Conservation (phyloP, 2,888 invertebrate genomes). For the Aleiodes testaceus region DNA sequence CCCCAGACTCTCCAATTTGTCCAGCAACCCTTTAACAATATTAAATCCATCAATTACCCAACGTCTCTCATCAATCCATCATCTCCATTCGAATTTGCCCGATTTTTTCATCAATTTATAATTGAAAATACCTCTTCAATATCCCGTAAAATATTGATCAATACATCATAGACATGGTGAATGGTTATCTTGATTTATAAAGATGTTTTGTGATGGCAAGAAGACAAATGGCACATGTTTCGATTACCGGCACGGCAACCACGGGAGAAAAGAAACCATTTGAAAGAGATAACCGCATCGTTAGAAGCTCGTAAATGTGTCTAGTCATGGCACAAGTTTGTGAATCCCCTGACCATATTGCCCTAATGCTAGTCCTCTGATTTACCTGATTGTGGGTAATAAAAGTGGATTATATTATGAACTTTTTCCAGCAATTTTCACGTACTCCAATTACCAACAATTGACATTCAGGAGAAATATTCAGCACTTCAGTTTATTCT, state of each 20-base stretch:
- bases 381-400: constrained; percentile 9
- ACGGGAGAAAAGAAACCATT: constrained; percentile 22
- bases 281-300: constrained; percentile 49
- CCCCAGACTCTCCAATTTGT: constrained; percentile 21
- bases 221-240: constrained; percentile 12
- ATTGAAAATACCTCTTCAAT: not conserved
- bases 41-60: constrained; percentile 11
- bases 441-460: too few relatives aligned
- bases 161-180: not conserved
- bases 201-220: constrained; percentile 18
- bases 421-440: not conserved
- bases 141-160: not conserved
- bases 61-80: not conserved
- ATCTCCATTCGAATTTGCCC: not conserved
- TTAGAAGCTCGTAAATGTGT: constrained; percentile 48
- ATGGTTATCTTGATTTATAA: constrained; percentile 21
- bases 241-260: constrained; percentile 24
- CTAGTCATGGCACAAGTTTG: constrained; percentile 41
- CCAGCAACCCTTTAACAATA: not conserved
- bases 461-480: too few relatives aligned
- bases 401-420: not conserved
- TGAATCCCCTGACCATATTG: constrained; percentile 2
- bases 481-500: too few relatives aligned
- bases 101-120: not conserved
- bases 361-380: not conserved